A percentile compares a stretch with the other conserved stretches of the same genome.
Evolutionary conservation across 2,888 invertebrate genomes (phyloP).

Genomic region (Drosophila pseudotakahashii): DNA sequence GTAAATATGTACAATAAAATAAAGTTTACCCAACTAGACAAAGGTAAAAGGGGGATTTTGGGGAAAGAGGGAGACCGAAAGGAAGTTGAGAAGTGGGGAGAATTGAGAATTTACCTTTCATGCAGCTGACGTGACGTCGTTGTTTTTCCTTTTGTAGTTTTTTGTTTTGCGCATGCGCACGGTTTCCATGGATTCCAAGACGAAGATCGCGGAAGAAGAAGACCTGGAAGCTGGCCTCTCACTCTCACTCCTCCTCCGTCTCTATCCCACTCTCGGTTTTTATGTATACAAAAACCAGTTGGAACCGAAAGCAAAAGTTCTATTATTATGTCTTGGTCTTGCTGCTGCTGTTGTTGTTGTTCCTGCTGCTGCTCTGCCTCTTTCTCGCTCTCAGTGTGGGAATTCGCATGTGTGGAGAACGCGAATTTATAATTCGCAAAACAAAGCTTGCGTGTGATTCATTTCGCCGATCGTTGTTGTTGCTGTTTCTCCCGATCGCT

Average conservation of each 20-base stretch:
- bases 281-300: slow-evolving; percentile 73
- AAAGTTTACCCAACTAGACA: slow-evolving; percentile 64
- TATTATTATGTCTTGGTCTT: slow-evolving; percentile 62
- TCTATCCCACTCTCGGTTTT: slow-evolving; percentile 19
- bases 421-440: slow-evolving; percentile 63
- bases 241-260: slow-evolving; percentile 7
- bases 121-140: slow-evolving; percentile 42
- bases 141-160: slow-evolving; percentile 28
- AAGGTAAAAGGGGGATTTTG: slow-evolving; percentile 36
- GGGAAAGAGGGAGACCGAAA: neutral
- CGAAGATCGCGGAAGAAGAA: slow-evolving; percentile 37
- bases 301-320: slow-evolving; percentile 82
- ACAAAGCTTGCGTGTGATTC: slow-evolving; percentile 66
- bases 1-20: slow-evolving; percentile 14
- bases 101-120: slow-evolving; percentile 42
- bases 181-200: slow-evolving; percentile 49
- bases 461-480: slow-evolving; percentile 46
- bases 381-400: slow-evolving; percentile 51
- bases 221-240: slow-evolving; percentile 39
- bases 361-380: slow-evolving; percentile 50
- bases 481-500: slow-evolving; percentile 17
- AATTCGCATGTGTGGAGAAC: slow-evolving; percentile 57
- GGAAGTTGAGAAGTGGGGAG: slow-evolving; percentile 13
- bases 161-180: slow-evolving; percentile 45
- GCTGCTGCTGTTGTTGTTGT: slow-evolving; percentile 37